Base-by-base conservation (phyloP, 2,888 invertebrate genomes). In the Caenorhabditis doughertyi region DNA sequence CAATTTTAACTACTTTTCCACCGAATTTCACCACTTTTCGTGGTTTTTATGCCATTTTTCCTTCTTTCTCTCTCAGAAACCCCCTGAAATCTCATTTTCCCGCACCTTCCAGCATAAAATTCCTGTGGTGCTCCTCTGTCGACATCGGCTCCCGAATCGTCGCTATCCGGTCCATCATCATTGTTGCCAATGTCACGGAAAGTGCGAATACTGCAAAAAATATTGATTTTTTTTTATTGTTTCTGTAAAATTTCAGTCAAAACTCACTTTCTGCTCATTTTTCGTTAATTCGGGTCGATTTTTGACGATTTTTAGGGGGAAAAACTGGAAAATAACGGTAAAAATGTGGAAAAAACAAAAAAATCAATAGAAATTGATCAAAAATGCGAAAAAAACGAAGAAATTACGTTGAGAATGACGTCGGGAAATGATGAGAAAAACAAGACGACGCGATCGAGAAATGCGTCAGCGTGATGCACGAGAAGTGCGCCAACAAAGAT, bases 31-130 rank as follows among this genome's bases (percentile, higher is more conserved):
- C 16, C 47, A 25, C 29, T 60, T 72, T 72, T 72, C 18, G 13
- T 4, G 3, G 9, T 7, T 9, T 18, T 8, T 18, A 32, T 4
- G 16, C 39, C n/a, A 58, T 29, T 71, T 58, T 51, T 25, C 4
- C 47, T 1, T 18, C 47, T 29, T 32, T n/a, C 44, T 58, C 51
- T 13, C 44, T 7, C 16, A 3, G 23, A 44, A 70, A 18, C 18
- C 60, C 35, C 18, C 67, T 13, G 27, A 29, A 42, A 68, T 44
- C 42, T 5, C 29, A 49, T 25, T 62, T 35, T 21, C 27, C 7
- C 29, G 21, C n/a, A 65, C 83, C 86, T 89, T 87, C 90, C 90
- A 18, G 89, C 90, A 68, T 85, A 90, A 79, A 89, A 91, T 42
- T 84, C 86, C 58, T 90, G 90, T 4, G 73, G 77, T 21, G 62